These are phyloP conservation scores for Serranus cabrilla DNA, from an alignment of 2,797 vertebrate species.

Conservation along the genomic window DNA sequence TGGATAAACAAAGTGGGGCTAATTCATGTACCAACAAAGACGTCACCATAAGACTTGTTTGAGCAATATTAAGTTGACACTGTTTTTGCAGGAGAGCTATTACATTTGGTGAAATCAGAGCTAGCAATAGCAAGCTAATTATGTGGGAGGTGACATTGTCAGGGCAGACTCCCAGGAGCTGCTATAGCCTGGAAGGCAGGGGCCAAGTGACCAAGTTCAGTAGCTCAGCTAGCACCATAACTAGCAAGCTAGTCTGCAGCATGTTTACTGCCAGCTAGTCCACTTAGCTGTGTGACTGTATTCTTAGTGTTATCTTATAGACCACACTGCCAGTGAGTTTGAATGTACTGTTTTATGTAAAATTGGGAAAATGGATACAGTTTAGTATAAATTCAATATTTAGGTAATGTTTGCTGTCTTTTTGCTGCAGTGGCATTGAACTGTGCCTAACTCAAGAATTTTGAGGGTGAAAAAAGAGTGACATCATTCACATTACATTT, in stretches of 20 bases:
- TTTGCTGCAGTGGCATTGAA: background rate
- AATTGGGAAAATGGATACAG: background rate
- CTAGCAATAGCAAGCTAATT: background rate
- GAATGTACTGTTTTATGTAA: background rate
- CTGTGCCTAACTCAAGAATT: background rate
- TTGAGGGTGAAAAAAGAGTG: too few relatives aligned
- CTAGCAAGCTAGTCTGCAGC: too few relatives aligned
- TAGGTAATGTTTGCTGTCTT: background rate
- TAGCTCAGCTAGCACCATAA: too few relatives aligned
- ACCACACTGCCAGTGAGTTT: background rate
- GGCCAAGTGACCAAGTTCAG: too few relatives aligned
- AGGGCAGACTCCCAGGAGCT: too few relatives aligned
- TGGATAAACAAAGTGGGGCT: conserved; percentile 5
- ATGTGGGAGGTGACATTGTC: background rate
- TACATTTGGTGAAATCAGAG: background rate
- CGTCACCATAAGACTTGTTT: background rate
- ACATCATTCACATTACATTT: background rate
- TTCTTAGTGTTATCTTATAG: background rate
- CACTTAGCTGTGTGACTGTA: background rate
- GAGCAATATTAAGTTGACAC: too few relatives aligned
- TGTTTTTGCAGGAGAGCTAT: too few relatives aligned
- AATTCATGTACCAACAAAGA: background rate
- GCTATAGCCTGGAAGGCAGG: too few relatives aligned
- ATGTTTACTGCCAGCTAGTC: background rate
- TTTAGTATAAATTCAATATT: background rate